Conservation (phyloP, 2,113 vertebrate species). For the Misgurnus anguillicaudatus region DNA sequence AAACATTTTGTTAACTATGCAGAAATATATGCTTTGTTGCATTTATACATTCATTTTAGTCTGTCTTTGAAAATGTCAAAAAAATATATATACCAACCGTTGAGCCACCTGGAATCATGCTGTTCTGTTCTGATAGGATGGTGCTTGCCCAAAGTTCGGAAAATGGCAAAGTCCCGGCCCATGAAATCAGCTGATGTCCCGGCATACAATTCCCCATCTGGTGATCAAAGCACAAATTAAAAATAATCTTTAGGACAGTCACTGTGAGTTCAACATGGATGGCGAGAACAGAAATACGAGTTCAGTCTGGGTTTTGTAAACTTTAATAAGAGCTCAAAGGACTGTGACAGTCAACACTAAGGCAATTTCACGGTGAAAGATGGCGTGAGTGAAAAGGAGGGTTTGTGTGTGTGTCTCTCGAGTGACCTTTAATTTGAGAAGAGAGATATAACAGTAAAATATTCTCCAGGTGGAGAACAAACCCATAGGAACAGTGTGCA, state of each 20-base stretch:
- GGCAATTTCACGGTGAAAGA: slow-evolving; percentile 52
- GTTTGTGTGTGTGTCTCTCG: slow-evolving; percentile 24
- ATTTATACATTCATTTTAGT: background rate
- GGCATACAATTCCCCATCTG: slow-evolving; percentile 93
- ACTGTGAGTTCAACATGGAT: slow-evolving; percentile 21
- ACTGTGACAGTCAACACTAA: slow-evolving; percentile 12
- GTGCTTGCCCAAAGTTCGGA: slow-evolving; percentile 93
- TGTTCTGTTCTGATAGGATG: slow-evolving; percentile 98
- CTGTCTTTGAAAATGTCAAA: background rate
- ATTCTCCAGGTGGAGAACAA: slow-evolving; percentile 44
- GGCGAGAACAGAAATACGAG: background rate
- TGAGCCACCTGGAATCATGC: slow-evolving; percentile 96
- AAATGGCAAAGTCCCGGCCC: slow-evolving; percentile 98
- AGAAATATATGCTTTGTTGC: background rate
- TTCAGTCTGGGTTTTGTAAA: slow-evolving; percentile 20
- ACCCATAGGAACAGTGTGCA: slow-evolving; percentile 43
- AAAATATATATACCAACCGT: slow-evolving; percentile 74
- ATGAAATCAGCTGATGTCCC: slow-evolving; percentile 98
- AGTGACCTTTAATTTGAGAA: slow-evolving; percentile 52
- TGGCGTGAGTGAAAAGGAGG: background rate
- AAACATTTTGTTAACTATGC: no score
- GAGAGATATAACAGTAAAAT: slow-evolving; percentile 49
- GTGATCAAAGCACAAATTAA: slow-evolving; percentile 26
- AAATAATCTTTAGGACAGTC: background rate
- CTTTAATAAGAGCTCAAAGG: slow-evolving; percentile 23